Evolutionary conservation across 1,140 invertebrate genomes (phyloP), one percentile per base, ranked within the genome.

Genomic region (Drosophila prosaltans): DNA sequence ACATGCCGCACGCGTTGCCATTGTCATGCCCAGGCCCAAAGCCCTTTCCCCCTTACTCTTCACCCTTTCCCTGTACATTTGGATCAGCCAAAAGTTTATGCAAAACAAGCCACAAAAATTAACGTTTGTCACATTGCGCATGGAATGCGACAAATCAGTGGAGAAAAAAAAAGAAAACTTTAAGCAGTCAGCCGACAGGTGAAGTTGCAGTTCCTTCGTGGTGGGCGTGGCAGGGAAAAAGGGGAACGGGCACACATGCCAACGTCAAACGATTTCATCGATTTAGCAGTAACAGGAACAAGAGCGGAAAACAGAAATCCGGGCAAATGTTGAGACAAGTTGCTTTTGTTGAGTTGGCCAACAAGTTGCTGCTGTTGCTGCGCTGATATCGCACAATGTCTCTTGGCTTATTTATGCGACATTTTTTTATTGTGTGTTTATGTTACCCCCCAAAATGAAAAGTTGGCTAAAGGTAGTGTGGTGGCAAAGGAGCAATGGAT

Each of bases 71-170:
- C 6, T 7, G 32, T 36, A 36, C 32, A 36, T 1, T 3, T 32
- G 24, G 28, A 62, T 45, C 48, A 78, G 73, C 61, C 78, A 76
- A 81, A 86, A 85, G 70, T 86, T 84, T 89, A 89, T 89, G 84
- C 85, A 89, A 89, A 89, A 89, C 84, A 89, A 89, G 84, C 66
- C 81, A 90, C 80, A 84, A 79, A 89, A 90, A 89, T 89, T 89
- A 89, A 89, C 84, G 84, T 89, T 89, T 89, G 84, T 89, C 84
- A 89, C 84, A 89, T 89, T 78, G 81, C 78, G 85, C 85, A 73
- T 72, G 78, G 84, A 89, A 89, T 89, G 85, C 84, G 84, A 85
- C 85, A 89, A 89, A 89, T 89, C 84, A 89, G 84, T 65, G 85
- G 73, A 64, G 16, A 16, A 16, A 16, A 16, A 16, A 16, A 16